Percentiles rank a stretch among this genome's conserved stretches.
Evolutionary conservation across 2,888 invertebrate species (phyloP).

Genomic region (Mayetiola destructor): DNA sequence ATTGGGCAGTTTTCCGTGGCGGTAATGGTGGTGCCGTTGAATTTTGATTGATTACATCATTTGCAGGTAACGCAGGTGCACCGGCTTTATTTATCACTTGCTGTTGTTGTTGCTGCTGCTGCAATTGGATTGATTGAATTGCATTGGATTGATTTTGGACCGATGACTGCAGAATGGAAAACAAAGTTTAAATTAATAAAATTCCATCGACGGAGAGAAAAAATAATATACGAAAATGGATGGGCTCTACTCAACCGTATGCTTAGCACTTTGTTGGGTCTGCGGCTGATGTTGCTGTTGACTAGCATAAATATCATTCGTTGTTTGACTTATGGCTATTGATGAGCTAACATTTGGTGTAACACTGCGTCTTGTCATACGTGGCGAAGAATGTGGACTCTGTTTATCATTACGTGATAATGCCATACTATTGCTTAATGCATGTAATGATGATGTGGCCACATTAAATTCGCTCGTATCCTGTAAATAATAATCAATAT

Average conservation of each 20-base stretch:
- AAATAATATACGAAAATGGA: not conserved
- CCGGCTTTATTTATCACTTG: constrained; percentile 19
- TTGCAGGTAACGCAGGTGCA: constrained; percentile 24
- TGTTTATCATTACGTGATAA: constrained; percentile 34
- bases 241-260: not conserved
- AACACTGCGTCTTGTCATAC: constrained; percentile 36
- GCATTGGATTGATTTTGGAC: not conserved
- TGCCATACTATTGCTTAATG: constrained; percentile 34
- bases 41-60: constrained; percentile 20
- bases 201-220: not conserved
- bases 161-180: not conserved
- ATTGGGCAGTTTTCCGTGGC: constrained; percentile 42
- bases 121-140: not conserved
- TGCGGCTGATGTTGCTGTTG: constrained; percentile 21
- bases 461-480: constrained; percentile 49
- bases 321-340: constrained; percentile 19
- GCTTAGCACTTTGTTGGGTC: not conserved
- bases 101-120: constrained; percentile 7
- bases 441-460: constrained; percentile 46
- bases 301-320: constrained; percentile 17
- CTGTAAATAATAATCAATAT: constrained; percentile 28
- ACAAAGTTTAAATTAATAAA: not conserved
- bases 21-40: constrained; percentile 40
- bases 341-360: constrained; percentile 31
- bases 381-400: constrained; percentile 44